phyloP scores from a whole-genome alignment of 2,888 invertebrate genomes.

The Monoplex corrugatus region DNA sequence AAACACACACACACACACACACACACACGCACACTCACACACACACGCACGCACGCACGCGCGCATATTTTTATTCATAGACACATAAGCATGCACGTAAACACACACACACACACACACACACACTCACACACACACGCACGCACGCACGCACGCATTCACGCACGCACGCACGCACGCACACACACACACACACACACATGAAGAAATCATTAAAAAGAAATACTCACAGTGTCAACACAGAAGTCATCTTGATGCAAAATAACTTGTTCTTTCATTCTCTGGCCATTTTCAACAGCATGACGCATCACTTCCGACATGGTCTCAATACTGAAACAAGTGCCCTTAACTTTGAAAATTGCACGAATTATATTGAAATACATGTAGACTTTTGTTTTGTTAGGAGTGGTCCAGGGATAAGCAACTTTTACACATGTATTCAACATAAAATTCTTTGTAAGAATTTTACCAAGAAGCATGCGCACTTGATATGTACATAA shows the following conservation, averaged over 20 bases:
- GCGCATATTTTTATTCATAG: neutral
- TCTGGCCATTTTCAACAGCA: constrained; percentile 76
- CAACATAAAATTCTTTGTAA: no score
- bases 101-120: neutral
- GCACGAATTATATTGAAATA: no score
- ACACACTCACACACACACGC: neutral
- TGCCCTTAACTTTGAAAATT: no score
- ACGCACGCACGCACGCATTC: neutral
- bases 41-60: constrained; percentile 28
- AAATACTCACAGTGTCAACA: constrained; percentile 75
- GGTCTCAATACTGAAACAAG: constrained; percentile 79
- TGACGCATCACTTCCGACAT: constrained; percentile 78
- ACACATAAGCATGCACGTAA: neutral
- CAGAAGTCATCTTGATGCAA: constrained; percentile 79
- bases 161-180: neutral
- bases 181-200: constrained; percentile 62
- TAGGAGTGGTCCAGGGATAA: no score
- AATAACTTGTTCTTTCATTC: constrained; percentile 76
- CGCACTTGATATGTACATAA: no score
- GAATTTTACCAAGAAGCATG: no score
- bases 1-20: constrained; percentile 3
- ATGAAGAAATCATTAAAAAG: constrained; percentile 40
- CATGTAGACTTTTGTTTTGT: no score
- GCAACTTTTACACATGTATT: no score
- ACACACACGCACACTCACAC: constrained; percentile 29